Conservation (phyloP, 1,140 invertebrate species). For the Lithobius niger region DNA sequence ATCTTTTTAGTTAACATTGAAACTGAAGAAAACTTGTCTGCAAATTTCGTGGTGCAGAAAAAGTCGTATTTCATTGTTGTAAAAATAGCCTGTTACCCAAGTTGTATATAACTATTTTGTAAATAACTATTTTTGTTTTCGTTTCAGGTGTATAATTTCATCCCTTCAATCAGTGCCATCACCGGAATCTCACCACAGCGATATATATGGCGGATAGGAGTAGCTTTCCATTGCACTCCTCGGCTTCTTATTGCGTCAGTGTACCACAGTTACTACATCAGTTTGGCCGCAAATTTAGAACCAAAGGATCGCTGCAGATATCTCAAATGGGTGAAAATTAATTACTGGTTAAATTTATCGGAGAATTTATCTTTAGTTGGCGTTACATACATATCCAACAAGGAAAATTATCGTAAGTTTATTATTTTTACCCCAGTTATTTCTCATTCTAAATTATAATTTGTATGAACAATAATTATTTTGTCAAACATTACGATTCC, state of each 20-base stretch:
- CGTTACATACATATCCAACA: constrained; percentile 83
- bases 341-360: constrained; percentile 69
- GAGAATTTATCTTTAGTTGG: constrained; percentile 70
- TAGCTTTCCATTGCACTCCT: constrained; percentile 76
- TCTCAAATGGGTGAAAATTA: constrained; percentile 49
- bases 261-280: constrained; percentile 64
- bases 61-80: no score
- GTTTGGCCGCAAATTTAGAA: constrained; percentile 33
- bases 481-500: no score
- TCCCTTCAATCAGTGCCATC: constrained; percentile 82
- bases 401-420: constrained; percentile 84
- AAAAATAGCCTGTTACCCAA: no score
- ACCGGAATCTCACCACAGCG: constrained; percentile 79
- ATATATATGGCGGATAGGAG: constrained; percentile 81
- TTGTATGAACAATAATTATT: no score
- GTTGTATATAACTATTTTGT: no score
- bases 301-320: constrained; percentile 30
- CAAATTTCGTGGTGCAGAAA: no score
- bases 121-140: constrained; percentile 14
- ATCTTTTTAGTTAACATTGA: no score
- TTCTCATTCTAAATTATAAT: no score
- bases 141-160: constrained; percentile 72
- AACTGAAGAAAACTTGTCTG: no score
- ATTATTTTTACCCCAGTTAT: background rate
- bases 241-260: constrained; percentile 68